Evolutionary conservation across 2,888 invertebrate genomes (phyloP).

Genomic region (Melinaea menophilus): DNA sequence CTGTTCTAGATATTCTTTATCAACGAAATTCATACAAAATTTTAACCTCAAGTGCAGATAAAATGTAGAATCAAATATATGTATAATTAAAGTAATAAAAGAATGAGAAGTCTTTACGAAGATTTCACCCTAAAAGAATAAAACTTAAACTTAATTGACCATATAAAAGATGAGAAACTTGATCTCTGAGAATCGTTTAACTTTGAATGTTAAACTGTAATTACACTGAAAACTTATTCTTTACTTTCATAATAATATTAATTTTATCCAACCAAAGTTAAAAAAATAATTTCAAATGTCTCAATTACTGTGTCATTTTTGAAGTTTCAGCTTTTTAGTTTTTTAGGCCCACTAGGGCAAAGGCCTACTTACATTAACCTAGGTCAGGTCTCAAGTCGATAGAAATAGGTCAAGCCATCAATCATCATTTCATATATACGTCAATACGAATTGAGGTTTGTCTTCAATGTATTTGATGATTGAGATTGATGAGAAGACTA

Average conservation of each 20-base stretch:
- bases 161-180: background rate
- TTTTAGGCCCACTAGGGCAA: background rate
- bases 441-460: too few relatives aligned
- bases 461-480: too few relatives aligned
- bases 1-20: too few relatives aligned
- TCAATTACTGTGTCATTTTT: background rate
- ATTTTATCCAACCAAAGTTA: too few relatives aligned
- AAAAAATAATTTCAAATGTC: too few relatives aligned
- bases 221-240: background rate
- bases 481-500: too few relatives aligned
- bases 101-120: background rate
- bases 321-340: background rate
- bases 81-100: too few relatives aligned
- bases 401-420: slow-evolving; percentile 5
- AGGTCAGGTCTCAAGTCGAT: slow-evolving; percentile 4
- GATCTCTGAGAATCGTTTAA: background rate
- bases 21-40: too few relatives aligned
- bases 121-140: background rate
- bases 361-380: slow-evolving; percentile 1
- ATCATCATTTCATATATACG: background rate
- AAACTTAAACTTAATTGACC: background rate
- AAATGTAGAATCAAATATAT: too few relatives aligned
- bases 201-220: background rate
- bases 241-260: background rate
- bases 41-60: too few relatives aligned